Evolutionary conservation across 2,113 vertebrate species (phyloP).

Genomic region (Sitta europaea): DNA sequence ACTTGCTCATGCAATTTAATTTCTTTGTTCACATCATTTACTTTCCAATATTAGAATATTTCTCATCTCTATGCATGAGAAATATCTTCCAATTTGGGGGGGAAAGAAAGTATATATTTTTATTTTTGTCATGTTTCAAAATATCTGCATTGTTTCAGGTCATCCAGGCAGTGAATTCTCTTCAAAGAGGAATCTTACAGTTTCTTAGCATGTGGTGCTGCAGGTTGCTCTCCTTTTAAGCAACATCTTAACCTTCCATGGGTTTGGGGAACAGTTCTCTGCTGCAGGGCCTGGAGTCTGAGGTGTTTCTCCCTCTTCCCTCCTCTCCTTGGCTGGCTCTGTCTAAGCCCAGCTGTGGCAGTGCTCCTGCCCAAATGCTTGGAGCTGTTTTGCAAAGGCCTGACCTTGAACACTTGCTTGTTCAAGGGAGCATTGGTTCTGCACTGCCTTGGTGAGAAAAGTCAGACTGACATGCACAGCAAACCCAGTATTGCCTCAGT

Average conservation of each 20-base stretch:
- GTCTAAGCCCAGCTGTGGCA: not conserved
- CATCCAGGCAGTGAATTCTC: not conserved
- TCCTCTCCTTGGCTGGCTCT: not conserved
- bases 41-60: not conserved
- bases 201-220: not conserved
- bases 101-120: rapidly evolving
- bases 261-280: not conserved
- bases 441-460: not conserved
- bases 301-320: not conserved
- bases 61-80: not conserved
- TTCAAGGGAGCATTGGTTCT: not conserved
- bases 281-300: not conserved
- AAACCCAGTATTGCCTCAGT: not conserved
- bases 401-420: not conserved
- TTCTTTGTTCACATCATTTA: not conserved
- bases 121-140: not conserved
- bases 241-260: not conserved
- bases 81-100: not conserved
- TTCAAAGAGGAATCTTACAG: not conserved
- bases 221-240: not conserved
- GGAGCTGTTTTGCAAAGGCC: not conserved
- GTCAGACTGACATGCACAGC: not conserved
- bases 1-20: not conserved
- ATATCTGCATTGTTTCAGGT: not conserved
- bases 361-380: not conserved